These are phyloP conservation scores for Danio albolineatus DNA, from an alignment of 2,797 vertebrate genomes.

Conservation along the genomic window DNA sequence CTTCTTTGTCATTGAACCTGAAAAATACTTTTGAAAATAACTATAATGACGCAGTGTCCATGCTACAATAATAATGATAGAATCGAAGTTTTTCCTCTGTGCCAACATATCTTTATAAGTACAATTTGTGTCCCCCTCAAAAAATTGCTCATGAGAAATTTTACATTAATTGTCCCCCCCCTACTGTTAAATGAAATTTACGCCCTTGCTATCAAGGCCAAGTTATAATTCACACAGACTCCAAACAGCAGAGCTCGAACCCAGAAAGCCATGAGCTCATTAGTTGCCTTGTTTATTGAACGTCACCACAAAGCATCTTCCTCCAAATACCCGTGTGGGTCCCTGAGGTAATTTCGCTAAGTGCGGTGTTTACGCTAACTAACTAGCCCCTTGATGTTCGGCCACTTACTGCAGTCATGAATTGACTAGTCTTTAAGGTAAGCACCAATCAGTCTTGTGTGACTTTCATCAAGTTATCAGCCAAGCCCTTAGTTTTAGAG, in stretches of 20 bases:
- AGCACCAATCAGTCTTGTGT: conserved; percentile 54
- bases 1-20: no score
- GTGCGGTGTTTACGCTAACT: conserved; percentile 77
- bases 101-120: no score
- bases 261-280: conserved; percentile 60
- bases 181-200: no score
- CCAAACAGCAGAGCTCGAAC: conserved; percentile 26
- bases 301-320: conserved; percentile 73
- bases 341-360: conserved; percentile 75
- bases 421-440: conserved; percentile 51
- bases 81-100: no score
- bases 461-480: conserved; percentile 68
- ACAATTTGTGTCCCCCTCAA: no score
- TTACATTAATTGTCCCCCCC: no score
- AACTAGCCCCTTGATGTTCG: conserved; percentile 73
- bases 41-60: no score
- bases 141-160: no score
- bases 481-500: conserved; percentile 51
- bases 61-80: no score
- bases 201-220: no score
- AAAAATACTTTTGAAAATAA: no score
- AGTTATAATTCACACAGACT: conserved; percentile 1
- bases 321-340: conserved; percentile 67
- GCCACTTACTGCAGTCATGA: conserved; percentile 62
- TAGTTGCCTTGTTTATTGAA: conserved; percentile 65